Percentiles rank a stretch among this genome's conserved stretches.
phyloP scores from a whole-genome alignment of 1,140 invertebrate genomes.

The Tribolium castaneum region DNA sequence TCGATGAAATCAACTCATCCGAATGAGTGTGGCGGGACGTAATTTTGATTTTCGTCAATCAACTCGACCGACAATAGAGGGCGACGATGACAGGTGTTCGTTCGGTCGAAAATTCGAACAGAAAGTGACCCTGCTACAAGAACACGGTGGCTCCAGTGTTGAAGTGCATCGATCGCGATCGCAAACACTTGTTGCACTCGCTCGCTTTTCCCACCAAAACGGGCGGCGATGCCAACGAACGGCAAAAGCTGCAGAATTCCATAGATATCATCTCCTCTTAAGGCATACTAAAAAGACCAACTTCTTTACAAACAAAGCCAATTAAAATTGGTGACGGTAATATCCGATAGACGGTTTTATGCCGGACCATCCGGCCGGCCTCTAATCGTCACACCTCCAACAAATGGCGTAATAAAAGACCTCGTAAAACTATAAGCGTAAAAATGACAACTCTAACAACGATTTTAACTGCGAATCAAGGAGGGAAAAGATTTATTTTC shows the following conservation, averaged over 20 bases:
- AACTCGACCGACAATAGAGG: not conserved
- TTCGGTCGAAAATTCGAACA: not conserved
- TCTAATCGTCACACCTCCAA: not conserved
- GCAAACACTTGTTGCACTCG: constrained; percentile 51
- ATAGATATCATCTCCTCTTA: constrained; percentile 48
- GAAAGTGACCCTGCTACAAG: constrained; percentile 17
- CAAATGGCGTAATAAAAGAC: not conserved
- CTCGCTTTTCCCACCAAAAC: constrained; percentile 41
- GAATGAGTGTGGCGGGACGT: not conserved
- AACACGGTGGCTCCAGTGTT: not conserved
- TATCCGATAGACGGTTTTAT: not conserved
- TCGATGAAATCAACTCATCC: not conserved
- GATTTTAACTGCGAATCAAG: no score
- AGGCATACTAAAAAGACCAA: constrained; percentile 10
- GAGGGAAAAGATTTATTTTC: no score
- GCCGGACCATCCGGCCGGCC: not conserved
- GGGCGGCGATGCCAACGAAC: constrained; percentile 30
- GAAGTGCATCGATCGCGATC: constrained; percentile 49
- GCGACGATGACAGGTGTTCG: not conserved
- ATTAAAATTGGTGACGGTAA: constrained; percentile 6
- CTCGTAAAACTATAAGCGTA: not conserved
- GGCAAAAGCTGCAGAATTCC: constrained; percentile 49
- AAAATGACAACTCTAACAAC: not conserved
- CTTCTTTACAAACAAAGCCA: not conserved
- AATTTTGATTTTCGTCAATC: not conserved